These are phyloP conservation scores for Leptinotarsa undecemlineata DNA, from an alignment of 1,140 invertebrate genomes.

Conservation along the genomic window DNA sequence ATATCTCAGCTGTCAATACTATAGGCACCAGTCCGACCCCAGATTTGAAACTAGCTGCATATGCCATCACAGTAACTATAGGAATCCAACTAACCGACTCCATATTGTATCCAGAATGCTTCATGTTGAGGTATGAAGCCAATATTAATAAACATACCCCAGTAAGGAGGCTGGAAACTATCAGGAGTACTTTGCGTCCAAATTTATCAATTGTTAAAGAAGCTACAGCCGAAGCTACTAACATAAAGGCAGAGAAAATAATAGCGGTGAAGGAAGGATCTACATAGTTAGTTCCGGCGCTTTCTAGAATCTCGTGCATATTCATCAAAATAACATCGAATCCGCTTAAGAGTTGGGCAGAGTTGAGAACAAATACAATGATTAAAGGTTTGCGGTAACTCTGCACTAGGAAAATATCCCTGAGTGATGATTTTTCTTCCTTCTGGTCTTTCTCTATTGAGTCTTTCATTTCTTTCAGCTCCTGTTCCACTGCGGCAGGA, in stretches of 20 bases:
- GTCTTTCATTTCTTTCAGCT: slow-evolving; percentile 40
- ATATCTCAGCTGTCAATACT: slow-evolving; percentile 70
- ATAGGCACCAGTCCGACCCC: slow-evolving; percentile 64
- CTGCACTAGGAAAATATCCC: slow-evolving; percentile 37
- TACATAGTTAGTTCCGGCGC: slow-evolving; percentile 48
- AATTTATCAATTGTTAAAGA: slow-evolving; percentile 39
- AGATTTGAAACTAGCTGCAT: slow-evolving; percentile 41
- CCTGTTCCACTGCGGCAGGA: slow-evolving; percentile 49
- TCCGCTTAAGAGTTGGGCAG: slow-evolving; percentile 38
- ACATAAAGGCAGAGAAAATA: slow-evolving; percentile 41
- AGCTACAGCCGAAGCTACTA: slow-evolving; percentile 31
- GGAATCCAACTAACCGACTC: slow-evolving; percentile 40
- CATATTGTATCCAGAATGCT: slow-evolving; percentile 31
- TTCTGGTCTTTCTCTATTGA: slow-evolving; percentile 39
- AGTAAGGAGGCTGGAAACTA: slow-evolving; percentile 39
- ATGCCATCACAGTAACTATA: slow-evolving; percentile 38
- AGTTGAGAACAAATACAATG: slow-evolving; percentile 41
- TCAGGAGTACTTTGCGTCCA: slow-evolving; percentile 41
- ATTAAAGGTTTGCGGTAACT: slow-evolving; percentile 42
- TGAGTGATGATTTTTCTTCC: slow-evolving; percentile 35
- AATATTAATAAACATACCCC: slow-evolving; percentile 35
- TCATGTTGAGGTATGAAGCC: slow-evolving; percentile 45
- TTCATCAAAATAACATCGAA: slow-evolving; percentile 52
- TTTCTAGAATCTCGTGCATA: slow-evolving; percentile 41
- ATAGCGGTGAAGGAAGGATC: slow-evolving; percentile 35